phyloP scores from a whole-genome alignment of 2,888 invertebrate genomes.

The Tetragnatha montana region DNA sequence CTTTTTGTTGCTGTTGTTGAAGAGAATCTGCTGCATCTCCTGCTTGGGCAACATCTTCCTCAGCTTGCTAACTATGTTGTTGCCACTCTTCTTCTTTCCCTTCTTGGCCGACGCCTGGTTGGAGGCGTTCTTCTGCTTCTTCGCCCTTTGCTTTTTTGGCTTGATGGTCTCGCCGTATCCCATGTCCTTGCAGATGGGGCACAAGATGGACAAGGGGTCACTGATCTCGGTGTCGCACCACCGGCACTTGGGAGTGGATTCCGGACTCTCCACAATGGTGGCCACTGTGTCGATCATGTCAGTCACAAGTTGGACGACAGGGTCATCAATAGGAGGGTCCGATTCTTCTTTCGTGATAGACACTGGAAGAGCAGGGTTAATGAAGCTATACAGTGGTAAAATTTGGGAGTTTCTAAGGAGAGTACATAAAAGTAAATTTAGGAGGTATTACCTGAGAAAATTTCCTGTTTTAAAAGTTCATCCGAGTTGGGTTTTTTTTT shows the following conservation, averaged over 20 bases:
- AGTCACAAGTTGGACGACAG: background rate
- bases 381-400: background rate
- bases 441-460: no score
- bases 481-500: background rate
- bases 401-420: background rate
- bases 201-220: background rate
- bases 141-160: background rate
- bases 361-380: background rate
- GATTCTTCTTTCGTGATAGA: background rate
- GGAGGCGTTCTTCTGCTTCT: background rate
- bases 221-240: conserved; percentile 30
- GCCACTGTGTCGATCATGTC: conserved; percentile 46
- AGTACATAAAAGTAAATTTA: background rate
- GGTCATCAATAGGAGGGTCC: background rate
- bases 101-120: background rate
- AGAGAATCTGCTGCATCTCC: conserved; percentile 41
- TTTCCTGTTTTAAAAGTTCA: background rate
- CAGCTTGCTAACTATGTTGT: conserved; percentile 32
- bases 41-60: conserved; percentile 31
- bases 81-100: no score
- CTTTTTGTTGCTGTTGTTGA: conserved; percentile 10
- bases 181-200: conserved; percentile 46
- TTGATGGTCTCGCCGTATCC: background rate
- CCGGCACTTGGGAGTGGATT: background rate
- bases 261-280: background rate